Percentiles rank a stretch among this genome's conserved stretches.
Conservation (phyloP, 2,888 invertebrate genomes). For the Zootermopsis nevadensis region DNA sequence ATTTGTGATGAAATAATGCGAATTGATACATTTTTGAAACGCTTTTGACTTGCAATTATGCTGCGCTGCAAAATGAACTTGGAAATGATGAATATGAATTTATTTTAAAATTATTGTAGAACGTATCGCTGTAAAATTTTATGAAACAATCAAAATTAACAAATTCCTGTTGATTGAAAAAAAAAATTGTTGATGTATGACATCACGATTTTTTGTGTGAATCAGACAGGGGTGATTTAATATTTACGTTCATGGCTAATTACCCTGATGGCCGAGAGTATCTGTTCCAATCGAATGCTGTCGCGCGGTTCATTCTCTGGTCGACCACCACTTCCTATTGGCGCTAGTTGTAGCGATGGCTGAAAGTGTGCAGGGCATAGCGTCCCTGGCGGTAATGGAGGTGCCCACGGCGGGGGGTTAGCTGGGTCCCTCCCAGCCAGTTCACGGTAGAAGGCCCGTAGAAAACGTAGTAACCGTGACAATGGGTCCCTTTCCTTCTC, state of each 20-base stretch:
- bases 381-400: constrained; percentile 64
- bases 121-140: too few species aligned
- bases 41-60: too few species aligned
- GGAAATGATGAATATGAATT: too few species aligned
- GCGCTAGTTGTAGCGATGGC: constrained; percentile 64
- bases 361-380: constrained; percentile 67
- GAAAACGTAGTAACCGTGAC: constrained; percentile 61
- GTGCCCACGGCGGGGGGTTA: constrained; percentile 65
- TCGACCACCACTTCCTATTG: constrained; percentile 56
- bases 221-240: background rate
- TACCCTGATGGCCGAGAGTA: constrained; percentile 66
- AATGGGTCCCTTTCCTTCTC: constrained; percentile 55
- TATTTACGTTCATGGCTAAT: constrained; percentile 54
- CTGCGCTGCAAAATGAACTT: too few species aligned
- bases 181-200: too few species aligned
- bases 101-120: too few species aligned
- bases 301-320: constrained; percentile 58
- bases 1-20: too few species aligned
- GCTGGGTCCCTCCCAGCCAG: constrained; percentile 64
- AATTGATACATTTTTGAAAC: too few species aligned
- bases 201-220: too few species aligned
- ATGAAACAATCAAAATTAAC: too few species aligned
- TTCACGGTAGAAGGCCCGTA: constrained; percentile 65
- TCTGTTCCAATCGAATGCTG: constrained; percentile 63
- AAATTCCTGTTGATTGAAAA: too few species aligned